These are phyloP conservation scores for Drosophila flavopinicola DNA, from an alignment of 2,888 invertebrate genomes.

Conservation along the genomic window DNA sequence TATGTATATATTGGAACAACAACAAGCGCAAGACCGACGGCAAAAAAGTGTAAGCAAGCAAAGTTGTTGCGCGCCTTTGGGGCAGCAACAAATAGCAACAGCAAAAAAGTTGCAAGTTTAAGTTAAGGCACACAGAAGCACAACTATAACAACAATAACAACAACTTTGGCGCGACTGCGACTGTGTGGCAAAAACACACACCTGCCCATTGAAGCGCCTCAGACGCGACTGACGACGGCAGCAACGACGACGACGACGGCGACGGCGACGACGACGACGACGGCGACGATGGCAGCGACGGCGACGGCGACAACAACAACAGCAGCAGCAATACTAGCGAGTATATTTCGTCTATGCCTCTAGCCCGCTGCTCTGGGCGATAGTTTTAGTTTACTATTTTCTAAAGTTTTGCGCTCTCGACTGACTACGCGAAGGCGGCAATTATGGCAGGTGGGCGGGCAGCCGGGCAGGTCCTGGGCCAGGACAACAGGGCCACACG, in stretches of 20 bases:
- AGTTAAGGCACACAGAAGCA: constrained; percentile 44
- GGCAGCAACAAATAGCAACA: constrained; percentile 14
- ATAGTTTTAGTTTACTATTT: constrained; percentile 55
- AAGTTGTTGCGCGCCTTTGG: constrained; percentile 37
- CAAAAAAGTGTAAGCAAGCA: constrained; percentile 29
- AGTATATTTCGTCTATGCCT: constrained; percentile 76
- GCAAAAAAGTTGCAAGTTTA: constrained; percentile 39
- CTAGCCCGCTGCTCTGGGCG: too few species aligned
- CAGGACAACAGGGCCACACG: neutral
- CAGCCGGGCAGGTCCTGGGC: constrained; percentile 33
- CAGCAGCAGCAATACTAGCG: constrained; percentile 61
- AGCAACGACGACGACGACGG: constrained; percentile 36
- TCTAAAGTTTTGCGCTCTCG: constrained; percentile 16
- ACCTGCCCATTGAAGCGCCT: constrained; percentile 84
- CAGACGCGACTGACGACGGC: constrained; percentile 83
- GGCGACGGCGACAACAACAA: constrained; percentile 6
- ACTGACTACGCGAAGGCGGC: constrained; percentile 62
- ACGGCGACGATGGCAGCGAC: constrained; percentile 12
- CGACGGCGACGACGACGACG: constrained; percentile 13
- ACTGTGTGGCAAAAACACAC: constrained; percentile 69
- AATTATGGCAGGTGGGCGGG: constrained; percentile 67
- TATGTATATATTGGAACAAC: constrained; percentile 15
- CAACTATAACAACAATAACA: constrained; percentile 15
- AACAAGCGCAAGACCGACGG: constrained; percentile 43
- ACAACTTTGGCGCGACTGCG: constrained; percentile 59